A percentile compares a stretch with the other conserved stretches of the same genome.
phyloP scores from a whole-genome alignment of 2,797 vertebrate genomes.

The Streptopelia turtur region DNA sequence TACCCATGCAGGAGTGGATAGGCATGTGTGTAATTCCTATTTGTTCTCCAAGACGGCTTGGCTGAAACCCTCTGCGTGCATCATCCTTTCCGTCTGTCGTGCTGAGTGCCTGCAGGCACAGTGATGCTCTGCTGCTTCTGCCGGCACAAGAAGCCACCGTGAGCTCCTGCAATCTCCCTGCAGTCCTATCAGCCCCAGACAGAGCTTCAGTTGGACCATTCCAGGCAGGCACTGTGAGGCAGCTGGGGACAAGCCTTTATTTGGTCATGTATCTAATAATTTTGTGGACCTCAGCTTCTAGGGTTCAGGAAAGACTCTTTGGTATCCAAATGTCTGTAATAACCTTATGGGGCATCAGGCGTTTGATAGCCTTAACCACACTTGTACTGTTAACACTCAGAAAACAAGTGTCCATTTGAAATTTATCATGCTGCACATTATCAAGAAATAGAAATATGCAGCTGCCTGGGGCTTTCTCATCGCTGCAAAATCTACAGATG shows the following conservation, averaged over 20 bases:
- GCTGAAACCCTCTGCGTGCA: background rate
- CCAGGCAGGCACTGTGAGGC: background rate
- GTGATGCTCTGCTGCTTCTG: background rate
- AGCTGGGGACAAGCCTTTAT: background rate
- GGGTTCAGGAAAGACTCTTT: background rate
- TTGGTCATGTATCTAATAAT: background rate
- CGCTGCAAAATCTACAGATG: conserved; percentile 39
- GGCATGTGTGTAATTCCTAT: background rate
- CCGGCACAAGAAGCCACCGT: background rate
- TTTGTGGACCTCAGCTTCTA: background rate
- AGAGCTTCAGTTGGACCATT: background rate
- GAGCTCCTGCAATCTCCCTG: background rate
- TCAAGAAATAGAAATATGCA: background rate
- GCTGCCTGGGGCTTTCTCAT: background rate
- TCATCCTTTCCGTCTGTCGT: background rate
- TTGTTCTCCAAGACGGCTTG: background rate
- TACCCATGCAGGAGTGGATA: rapidly evolving
- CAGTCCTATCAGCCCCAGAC: background rate
- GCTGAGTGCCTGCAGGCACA: background rate
- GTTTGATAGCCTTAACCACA: background rate
- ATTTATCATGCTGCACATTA: background rate
- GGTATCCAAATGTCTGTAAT: background rate
- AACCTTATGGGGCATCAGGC: background rate
- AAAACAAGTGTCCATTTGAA: background rate
- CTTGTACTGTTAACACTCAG: background rate